These are phyloP conservation scores for Pollimyrus isidori DNA, from an alignment of 2,113 vertebrate genomes.

Conservation along the genomic window DNA sequence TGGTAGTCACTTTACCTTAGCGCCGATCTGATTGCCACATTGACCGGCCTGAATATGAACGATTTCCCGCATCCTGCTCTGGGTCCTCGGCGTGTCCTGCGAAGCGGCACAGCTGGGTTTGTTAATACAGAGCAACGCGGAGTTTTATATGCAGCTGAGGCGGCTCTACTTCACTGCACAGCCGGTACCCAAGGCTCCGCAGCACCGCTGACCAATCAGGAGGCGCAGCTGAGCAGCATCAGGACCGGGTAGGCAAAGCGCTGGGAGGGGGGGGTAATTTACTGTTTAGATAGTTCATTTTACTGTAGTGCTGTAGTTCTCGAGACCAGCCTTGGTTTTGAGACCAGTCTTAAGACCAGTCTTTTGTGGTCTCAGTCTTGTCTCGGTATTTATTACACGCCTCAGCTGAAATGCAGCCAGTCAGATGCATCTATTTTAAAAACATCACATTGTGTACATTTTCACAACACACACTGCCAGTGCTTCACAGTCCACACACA, in stretches of 20 bases:
- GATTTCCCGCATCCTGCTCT: constrained; percentile 42
- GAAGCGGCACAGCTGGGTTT: background rate
- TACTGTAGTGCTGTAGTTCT: no score
- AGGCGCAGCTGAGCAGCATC: background rate
- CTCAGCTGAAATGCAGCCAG: no score
- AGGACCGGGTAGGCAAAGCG: background rate
- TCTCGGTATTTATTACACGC: no score
- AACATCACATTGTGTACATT: no score
- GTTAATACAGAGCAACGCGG: background rate
- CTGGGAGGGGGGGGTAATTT: background rate
- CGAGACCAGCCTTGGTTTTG: no score
- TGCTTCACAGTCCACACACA: no score
- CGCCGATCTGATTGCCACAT: constrained; percentile 50
- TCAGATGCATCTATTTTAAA: no score
- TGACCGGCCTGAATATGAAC: constrained; percentile 49
- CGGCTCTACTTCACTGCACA: background rate
- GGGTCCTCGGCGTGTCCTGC: background rate
- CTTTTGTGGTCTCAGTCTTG: no score
- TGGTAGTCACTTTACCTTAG: constrained; percentile 38
- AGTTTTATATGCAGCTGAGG: background rate
- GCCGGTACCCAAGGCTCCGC: background rate
- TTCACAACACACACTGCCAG: no score
- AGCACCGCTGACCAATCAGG: background rate
- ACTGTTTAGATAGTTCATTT: background rate
- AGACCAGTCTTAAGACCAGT: no score